Base-by-base conservation (phyloP, 2,888 invertebrate genomes). In the Podabrus alpinus region DNA sequence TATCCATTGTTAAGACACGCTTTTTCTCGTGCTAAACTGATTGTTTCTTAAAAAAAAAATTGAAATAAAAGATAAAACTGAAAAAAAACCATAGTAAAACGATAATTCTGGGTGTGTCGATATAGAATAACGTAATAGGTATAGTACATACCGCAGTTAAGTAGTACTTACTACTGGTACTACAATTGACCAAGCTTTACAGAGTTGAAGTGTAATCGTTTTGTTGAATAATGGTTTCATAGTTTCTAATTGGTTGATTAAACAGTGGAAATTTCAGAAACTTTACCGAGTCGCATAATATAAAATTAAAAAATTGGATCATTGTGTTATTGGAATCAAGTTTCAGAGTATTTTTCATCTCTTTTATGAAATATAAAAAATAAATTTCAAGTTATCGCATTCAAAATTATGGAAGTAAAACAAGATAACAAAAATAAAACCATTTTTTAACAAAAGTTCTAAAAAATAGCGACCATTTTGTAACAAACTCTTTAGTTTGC, bases 401-500 rank as follows among this genome's bases (percentile, higher is more conserved):
- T 64, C 16, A n/a, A n/a, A n/a, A 19, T 64, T 19, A 64, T 19
- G 21, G 21, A 64, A 61, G 16, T 17, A 64, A 64, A 64, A 64
- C 21, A 64, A 64, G 62, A 64, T 64, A 64, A 68, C 29, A 69
- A 45, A 19, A 45, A 25, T 66, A 24, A 66, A 60, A 73, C 69
- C 67, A 70, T 62, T 69, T 69, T 66, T 16, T 73, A 59, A 13
- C 66, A 70, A 74, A 19, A 70, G n/a, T 66, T 61, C 69, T 72
- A 76, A 76, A 73, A 76, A 76, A 73, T 76, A 24, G 72, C 76
- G 70, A 70, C 73, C 76, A 76, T 76, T 76, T 76, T 76, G 73
- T 76, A 76, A 69, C 76, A 73, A 76, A 73, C 76, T 71, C 76
- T 76, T 76, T 76, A 76, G 76, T 76, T 76, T 73, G 76, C 76